Conservation (phyloP, 2,797 vertebrate genomes). For the Tadarida brasiliensis region DNA sequence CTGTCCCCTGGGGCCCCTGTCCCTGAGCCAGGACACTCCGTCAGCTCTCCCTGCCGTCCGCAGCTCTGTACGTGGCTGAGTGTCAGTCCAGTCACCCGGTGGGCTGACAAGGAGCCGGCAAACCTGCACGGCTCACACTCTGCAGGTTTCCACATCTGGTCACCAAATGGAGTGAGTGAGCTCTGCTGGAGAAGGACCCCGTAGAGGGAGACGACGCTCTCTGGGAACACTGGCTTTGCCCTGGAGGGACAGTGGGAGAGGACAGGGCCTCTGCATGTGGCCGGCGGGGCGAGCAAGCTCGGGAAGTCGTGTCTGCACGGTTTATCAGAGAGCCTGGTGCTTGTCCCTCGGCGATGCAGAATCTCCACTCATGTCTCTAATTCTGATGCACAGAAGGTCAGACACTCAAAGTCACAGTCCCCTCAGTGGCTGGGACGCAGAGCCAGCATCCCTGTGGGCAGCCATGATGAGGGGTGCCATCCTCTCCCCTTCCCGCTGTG, state of each 20-base stretch:
- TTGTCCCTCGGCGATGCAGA: background rate
- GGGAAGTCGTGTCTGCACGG: too few species aligned
- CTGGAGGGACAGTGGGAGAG: background rate
- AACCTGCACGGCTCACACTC: fast-evolving
- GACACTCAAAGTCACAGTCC: background rate
- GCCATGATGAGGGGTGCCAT: background rate
- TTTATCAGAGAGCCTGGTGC: background rate
- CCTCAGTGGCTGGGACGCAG: background rate
- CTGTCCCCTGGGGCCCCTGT: too few species aligned
- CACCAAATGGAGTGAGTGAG: background rate
- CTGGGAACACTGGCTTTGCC: background rate
- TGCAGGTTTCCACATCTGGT: too few species aligned
- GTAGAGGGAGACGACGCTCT: fast-evolving
- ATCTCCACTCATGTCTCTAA: background rate
- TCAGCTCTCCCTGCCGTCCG: background rate
- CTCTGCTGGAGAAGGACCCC: background rate
- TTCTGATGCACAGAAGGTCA: background rate
- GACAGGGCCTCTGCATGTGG: background rate
- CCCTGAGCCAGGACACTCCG: background rate
- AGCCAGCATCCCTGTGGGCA: background rate
- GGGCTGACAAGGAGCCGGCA: background rate
- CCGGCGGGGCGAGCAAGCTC: fast-evolving
- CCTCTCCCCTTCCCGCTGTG: background rate
- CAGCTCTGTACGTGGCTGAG: background rate
- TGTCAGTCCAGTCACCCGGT: background rate